Conservation (phyloP, 1,140 invertebrate genomes). For the Leptopilina boulardi region DNA sequence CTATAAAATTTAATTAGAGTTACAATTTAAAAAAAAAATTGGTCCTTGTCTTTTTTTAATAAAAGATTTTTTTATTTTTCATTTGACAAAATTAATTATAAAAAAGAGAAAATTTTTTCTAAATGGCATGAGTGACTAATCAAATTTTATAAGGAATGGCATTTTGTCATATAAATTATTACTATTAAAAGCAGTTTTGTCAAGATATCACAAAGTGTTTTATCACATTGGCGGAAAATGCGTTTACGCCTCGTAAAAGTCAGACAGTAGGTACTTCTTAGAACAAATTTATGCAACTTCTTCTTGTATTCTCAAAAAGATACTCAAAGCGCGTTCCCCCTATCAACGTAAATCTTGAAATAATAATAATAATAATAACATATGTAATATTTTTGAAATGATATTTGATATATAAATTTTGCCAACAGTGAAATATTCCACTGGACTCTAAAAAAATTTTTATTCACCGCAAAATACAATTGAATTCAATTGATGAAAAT, state of each 20-base stretch:
- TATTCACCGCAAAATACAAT: neutral
- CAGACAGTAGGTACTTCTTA: neutral
- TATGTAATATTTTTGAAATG: neutral
- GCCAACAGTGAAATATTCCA: too few species aligned
- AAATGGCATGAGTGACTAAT: neutral
- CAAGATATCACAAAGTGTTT: slow-evolving; percentile 12
- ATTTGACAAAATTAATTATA: too few species aligned
- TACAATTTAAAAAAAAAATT: too few species aligned
- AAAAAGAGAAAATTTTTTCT: too few species aligned
- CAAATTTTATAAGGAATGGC: neutral
- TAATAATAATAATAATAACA: slow-evolving; percentile 12
- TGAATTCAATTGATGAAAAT: too few species aligned
- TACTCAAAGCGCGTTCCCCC: neutral
- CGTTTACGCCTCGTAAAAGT: slow-evolving; percentile 10
- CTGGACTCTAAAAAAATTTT: neutral
- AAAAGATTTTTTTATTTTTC: too few species aligned
- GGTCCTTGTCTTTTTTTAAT: too few species aligned
- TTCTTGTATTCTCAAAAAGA: neutral
- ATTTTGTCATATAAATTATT: neutral
- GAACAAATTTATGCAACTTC: neutral
- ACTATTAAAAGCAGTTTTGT: neutral
- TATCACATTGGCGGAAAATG: neutral
- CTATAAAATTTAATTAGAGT: neutral
- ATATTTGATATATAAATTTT: neutral
- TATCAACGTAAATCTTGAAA: neutral